phyloP scores from a whole-genome alignment of 23 tunicate species.

The Oikopleura dioica region DNA sequence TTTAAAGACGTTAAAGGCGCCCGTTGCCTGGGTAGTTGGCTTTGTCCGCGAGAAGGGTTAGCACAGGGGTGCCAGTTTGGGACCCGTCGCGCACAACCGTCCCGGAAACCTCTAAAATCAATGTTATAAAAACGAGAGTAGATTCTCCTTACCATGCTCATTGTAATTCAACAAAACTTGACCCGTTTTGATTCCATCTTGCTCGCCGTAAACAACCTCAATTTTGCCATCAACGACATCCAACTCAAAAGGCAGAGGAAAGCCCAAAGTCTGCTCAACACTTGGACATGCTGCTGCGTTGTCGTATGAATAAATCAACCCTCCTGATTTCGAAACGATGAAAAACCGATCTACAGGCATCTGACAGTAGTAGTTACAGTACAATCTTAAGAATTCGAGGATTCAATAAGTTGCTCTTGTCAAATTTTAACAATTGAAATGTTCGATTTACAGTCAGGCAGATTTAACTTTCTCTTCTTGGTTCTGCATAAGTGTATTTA shows the following conservation, averaged over 20 bases:
- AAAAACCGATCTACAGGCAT: slow-evolving; percentile 3
- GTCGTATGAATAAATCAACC: slow-evolving; percentile 7
- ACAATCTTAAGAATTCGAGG: no score
- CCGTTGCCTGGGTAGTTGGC: background rate
- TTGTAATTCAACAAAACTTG: background rate
- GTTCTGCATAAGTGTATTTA: no score
- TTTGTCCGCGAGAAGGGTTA: background rate
- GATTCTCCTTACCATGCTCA: background rate
- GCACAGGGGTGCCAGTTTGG: slow-evolving; percentile 8
- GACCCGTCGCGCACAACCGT: background rate
- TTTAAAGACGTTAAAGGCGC: no score
- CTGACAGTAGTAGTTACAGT: no score
- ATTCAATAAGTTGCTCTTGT: no score
- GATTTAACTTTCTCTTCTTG: no score
- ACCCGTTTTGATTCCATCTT: slow-evolving; percentile 10
- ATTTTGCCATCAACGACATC: background rate
- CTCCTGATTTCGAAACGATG: slow-evolving; percentile 5
- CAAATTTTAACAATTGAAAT: no score
- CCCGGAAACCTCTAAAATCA: background rate
- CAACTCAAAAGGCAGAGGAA: background rate
- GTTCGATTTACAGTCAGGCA: no score
- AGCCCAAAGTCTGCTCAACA: background rate
- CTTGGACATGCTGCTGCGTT: background rate
- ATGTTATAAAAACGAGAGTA: background rate
- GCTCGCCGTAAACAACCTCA: background rate